These are phyloP conservation scores for Anneissia japonica DNA, from an alignment of 35 echinoderm and acorn worm genomes.

Conservation along the genomic window DNA sequence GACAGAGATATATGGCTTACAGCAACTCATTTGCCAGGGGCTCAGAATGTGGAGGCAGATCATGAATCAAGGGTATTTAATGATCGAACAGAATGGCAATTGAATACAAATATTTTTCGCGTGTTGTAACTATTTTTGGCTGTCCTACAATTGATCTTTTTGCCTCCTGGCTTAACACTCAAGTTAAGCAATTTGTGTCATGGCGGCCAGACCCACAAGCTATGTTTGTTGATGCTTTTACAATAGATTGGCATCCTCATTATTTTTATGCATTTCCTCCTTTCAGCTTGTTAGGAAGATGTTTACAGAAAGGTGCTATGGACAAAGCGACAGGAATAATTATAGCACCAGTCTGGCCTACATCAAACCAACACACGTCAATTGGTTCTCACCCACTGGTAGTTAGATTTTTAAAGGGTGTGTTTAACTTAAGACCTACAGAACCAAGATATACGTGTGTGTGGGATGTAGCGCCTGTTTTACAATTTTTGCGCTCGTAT, in stretches of 20 bases:
- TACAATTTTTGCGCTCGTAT: constrained; percentile 22
- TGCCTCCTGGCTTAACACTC: constrained; percentile 54
- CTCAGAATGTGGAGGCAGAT: constrained; percentile 1
- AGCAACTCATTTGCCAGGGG: background rate
- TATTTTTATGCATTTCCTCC: constrained; percentile 65
- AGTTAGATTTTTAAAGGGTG: constrained; percentile 32
- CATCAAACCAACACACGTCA: background rate
- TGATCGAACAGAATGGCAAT: background rate
- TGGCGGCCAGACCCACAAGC: constrained; percentile 71
- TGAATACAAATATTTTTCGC: constrained; percentile 30
- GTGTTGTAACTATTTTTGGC: constrained; percentile 37
- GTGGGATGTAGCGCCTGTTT: constrained; percentile 27
- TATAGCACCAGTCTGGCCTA: constrained; percentile 47
- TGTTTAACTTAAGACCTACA: constrained; percentile 27
- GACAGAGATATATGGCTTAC: constrained; percentile 23
- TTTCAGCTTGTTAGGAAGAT: constrained; percentile 49
- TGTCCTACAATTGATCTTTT: constrained; percentile 61
- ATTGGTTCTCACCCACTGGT: constrained; percentile 6
- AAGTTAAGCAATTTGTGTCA: constrained; percentile 51
- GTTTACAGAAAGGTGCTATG: constrained; percentile 33
- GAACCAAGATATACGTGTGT: constrained; percentile 7
- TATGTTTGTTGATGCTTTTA: constrained; percentile 61
- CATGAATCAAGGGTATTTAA: background rate
- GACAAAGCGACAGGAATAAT: constrained; percentile 40
- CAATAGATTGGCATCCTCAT: constrained; percentile 44